These are phyloP conservation scores for Pygoscelis antarcticus DNA, from an alignment of 2,113 vertebrate genomes.

Conservation along the genomic window DNA sequence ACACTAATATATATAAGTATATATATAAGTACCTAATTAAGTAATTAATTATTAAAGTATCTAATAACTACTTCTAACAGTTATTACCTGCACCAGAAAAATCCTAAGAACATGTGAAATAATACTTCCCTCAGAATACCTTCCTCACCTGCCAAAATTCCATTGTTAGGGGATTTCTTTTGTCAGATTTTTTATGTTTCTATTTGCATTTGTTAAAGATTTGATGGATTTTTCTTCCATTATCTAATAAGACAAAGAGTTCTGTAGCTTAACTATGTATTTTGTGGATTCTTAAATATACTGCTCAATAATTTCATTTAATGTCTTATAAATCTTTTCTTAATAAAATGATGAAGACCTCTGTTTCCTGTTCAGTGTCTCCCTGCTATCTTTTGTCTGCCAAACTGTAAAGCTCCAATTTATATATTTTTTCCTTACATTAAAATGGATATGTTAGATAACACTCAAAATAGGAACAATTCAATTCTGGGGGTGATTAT, in stretches of 20 bases:
- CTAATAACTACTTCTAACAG: neutral
- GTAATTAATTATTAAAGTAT: neutral
- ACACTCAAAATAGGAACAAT: neutral
- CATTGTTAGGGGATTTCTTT: neutral
- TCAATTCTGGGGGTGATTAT: neutral
- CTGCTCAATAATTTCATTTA: neutral
- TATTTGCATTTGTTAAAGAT: neutral
- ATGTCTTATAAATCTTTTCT: neutral
- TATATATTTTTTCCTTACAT: neutral
- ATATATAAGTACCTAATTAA: neutral
- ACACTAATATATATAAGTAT: neutral
- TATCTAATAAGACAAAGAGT: neutral
- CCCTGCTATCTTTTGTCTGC: neutral
- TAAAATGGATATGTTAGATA: neutral
- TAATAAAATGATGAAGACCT: neutral
- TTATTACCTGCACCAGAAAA: neutral
- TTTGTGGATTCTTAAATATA: neutral
- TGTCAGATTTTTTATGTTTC: neutral
- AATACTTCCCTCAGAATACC: neutral
- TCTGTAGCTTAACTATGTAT: neutral
- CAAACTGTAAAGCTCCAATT: neutral
- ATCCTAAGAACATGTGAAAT: neutral
- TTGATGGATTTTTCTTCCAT: neutral
- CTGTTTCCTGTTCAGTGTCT: neutral
- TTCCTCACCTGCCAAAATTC: neutral